Conservation (phyloP, 2,888 invertebrate genomes). For the Athalia cordata region DNA sequence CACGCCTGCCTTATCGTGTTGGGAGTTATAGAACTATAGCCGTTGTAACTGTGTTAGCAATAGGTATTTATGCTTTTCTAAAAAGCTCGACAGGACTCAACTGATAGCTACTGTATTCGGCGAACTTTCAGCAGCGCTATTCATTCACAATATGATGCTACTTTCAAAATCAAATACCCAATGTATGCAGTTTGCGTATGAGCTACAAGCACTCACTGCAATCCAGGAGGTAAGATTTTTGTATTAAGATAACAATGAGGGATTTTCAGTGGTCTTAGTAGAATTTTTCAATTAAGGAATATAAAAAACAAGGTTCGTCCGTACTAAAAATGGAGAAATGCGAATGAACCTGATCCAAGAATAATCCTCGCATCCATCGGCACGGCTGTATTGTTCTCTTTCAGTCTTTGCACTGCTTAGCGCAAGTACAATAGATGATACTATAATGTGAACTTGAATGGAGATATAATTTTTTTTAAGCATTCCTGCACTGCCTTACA, state of each 20-base stretch:
- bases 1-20: constrained; percentile 72
- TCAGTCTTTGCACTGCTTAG: too few species aligned
- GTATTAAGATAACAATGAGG: too few species aligned
- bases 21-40: constrained; percentile 69
- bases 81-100: constrained; percentile 69
- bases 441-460: not conserved
- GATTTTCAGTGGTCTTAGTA: too few species aligned
- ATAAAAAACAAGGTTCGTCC: too few species aligned
- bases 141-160: not conserved
- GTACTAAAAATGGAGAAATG: too few species aligned
- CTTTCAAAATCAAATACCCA: constrained; percentile 22
- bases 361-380: too few species aligned
- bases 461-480: constrained; percentile 56
- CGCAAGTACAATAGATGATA: not conserved
- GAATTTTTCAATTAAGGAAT: too few species aligned
- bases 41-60: constrained; percentile 68
- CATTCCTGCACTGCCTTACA: constrained; percentile 69
- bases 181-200: not conserved
- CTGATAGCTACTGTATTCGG: constrained; percentile 65
- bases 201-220: too few species aligned
- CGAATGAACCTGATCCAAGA: too few species aligned
- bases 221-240: too few species aligned
- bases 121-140: not conserved
- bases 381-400: not conserved
- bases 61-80: constrained; percentile 69